A percentile compares a stretch with the other conserved stretches of the same genome.
Evolutionary conservation across 2,888 invertebrate species (phyloP).

Genomic region (Lypha dubia): DNA sequence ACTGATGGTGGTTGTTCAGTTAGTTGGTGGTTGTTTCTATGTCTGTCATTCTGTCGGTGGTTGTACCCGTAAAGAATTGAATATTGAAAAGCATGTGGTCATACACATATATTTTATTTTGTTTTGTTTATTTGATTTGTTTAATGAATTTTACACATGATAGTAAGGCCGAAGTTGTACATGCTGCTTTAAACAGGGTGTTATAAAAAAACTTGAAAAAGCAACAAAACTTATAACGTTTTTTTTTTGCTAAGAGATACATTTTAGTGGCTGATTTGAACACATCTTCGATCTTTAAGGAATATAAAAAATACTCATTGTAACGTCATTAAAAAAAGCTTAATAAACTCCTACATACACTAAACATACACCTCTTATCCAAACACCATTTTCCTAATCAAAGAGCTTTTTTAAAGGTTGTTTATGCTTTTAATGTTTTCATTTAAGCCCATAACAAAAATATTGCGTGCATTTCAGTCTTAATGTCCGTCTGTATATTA

Average conservation of each 20-base stretch:
- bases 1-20: slow-evolving; percentile 23
- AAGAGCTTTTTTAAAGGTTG: not conserved
- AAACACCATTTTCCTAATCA: not conserved
- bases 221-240: too few relatives aligned
- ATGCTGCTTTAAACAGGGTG: not conserved
- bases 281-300: not conserved
- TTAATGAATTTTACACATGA: slow-evolving; percentile 13
- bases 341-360: too few relatives aligned
- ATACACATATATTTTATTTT: slow-evolving; percentile 36
- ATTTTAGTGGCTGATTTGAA: too few relatives aligned
- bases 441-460: slow-evolving; percentile 19
- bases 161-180: not conserved
- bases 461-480: slow-evolving; percentile 54
- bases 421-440: slow-evolving; percentile 11
- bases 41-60: slow-evolving; percentile 20
- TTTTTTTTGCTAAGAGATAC: too few relatives aligned
- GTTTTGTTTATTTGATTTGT: slow-evolving; percentile 27
- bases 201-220: not conserved
- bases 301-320: too few relatives aligned
- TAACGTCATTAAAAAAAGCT: too few relatives aligned
- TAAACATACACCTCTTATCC: slow-evolving; percentile 20
- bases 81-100: slow-evolving; percentile 46
- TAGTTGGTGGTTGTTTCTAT: slow-evolving; percentile 1
- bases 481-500: not conserved
- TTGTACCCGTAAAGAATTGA: slow-evolving; percentile 25